Conservation (phyloP, 2,797 vertebrate species). For the Malurus splendens region DNA sequence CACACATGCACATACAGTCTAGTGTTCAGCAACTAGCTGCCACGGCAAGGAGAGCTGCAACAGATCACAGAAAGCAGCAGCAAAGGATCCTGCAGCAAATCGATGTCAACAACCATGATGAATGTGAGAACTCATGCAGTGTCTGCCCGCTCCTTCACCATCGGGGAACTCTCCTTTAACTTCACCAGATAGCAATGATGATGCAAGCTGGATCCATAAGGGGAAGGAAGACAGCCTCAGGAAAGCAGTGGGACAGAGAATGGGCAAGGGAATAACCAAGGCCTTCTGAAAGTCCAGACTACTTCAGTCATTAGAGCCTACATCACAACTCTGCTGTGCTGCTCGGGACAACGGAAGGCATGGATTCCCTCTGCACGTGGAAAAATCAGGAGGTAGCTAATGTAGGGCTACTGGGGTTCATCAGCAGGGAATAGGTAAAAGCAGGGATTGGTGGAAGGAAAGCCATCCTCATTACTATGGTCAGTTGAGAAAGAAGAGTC, state of each 20-base stretch:
- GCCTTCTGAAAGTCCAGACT: not conserved
- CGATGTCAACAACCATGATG: not conserved
- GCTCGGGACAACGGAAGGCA: not conserved
- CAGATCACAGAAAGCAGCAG: slow-evolving; percentile 25
- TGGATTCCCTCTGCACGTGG: not conserved
- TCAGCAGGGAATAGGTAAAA: slow-evolving; percentile 29
- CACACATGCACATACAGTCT: not conserved
- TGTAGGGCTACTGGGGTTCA: not conserved
- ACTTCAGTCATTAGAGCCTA: not conserved
- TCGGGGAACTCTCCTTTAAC: slow-evolving; percentile 1
- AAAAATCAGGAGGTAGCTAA: slow-evolving; percentile 8
- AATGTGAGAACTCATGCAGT: slow-evolving; percentile 10
- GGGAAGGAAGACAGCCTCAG: slow-evolving; percentile 12
- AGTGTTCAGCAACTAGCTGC: not conserved
- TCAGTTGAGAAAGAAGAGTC: slow-evolving; percentile 29
- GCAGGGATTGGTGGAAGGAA: slow-evolving; percentile 14
- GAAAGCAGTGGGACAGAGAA: slow-evolving; percentile 10
- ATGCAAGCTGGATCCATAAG: not conserved
- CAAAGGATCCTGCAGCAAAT: slow-evolving; percentile 27
- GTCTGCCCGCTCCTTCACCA: not conserved
- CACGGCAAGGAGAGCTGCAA: slow-evolving; percentile 6
- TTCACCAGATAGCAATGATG: slow-evolving; percentile 16
- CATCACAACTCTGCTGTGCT: not conserved
- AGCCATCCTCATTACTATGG: slow-evolving; percentile 37
- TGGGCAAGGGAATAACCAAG: not conserved